phyloP scores from a whole-genome alignment of 2,113 vertebrate species.

The Abramis brama region DNA sequence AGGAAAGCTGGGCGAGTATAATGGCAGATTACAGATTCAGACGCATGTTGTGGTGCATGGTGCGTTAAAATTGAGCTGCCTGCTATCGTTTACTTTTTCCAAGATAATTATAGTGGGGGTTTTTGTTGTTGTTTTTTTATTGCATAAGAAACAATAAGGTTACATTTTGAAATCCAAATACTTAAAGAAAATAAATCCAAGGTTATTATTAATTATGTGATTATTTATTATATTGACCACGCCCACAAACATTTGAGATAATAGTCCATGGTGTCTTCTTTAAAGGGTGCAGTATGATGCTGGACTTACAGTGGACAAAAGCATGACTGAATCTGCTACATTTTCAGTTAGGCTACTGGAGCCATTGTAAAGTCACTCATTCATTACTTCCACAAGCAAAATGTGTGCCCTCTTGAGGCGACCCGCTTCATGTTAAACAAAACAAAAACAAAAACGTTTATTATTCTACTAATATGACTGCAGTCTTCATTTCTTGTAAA shows the following conservation, averaged over 20 bases:
- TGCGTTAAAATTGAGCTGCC: not conserved
- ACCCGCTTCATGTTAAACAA: not conserved
- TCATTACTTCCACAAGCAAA: not conserved
- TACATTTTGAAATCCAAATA: no score
- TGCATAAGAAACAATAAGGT: not conserved
- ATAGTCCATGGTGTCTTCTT: no score
- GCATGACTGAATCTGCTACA: not conserved
- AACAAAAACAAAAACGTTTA: not conserved
- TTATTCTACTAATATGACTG: not conserved
- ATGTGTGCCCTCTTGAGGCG: not conserved
- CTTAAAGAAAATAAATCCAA: no score
- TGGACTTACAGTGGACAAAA: not conserved
- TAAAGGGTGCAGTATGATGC: no score
- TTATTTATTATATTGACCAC: not conserved
- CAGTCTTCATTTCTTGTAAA: not conserved
- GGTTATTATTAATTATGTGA: not conserved
- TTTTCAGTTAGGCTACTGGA: not conserved
- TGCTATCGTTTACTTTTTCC: not conserved
- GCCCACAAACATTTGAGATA: not conserved
- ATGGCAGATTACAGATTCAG: conserved; percentile 15
- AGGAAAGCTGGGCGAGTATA: conserved; percentile 29
- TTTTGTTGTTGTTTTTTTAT: not conserved
- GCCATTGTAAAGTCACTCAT: not conserved
- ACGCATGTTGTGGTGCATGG: not conserved
- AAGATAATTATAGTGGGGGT: no score